A percentile compares a stretch with the other conserved stretches of the same genome.
Conservation (phyloP, 2,888 invertebrate genomes). For the Calephelis perditalis region DNA sequence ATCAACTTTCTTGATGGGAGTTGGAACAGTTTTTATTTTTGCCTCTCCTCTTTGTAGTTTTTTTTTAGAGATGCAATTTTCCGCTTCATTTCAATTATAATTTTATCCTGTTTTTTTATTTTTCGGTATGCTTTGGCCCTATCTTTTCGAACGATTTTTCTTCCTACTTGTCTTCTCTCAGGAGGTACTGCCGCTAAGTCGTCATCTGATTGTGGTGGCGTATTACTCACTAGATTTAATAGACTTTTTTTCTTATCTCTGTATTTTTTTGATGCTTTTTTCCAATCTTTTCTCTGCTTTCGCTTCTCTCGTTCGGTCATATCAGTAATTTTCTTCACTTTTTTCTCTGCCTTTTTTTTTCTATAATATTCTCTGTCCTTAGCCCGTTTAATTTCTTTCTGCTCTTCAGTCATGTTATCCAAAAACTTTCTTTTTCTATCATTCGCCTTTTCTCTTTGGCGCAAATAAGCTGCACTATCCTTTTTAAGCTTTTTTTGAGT, state of each 20-base stretch:
- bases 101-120: too few relatives aligned
- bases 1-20: not conserved
- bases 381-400: slow-evolving; percentile 28
- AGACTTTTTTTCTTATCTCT: not conserved
- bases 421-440: slow-evolving; percentile 34
- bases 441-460: slow-evolving; percentile 31
- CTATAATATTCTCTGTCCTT: slow-evolving; percentile 30
- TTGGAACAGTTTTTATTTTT: too few relatives aligned
- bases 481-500: slow-evolving; percentile 23
- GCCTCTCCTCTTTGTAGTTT: too few relatives aligned
- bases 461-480: slow-evolving; percentile 29
- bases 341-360: slow-evolving; percentile 25
- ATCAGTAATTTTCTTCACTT: slow-evolving; percentile 21
- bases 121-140: too few relatives aligned
- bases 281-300: slow-evolving; percentile 24
- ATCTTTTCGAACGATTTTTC: too few relatives aligned
- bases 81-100: too few relatives aligned
- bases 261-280: slow-evolving; percentile 13
- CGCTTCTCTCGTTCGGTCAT: slow-evolving; percentile 24
- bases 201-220: too few relatives aligned
- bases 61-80: too few relatives aligned
- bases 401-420: slow-evolving; percentile 30
- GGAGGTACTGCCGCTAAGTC: too few relatives aligned
- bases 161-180: too few relatives aligned
- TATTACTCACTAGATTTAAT: not conserved